Evolutionary conservation across 1,140 invertebrate species (phyloP), one percentile per base, ranked within the genome.

Genomic region (Microplitis demolitor): DNA sequence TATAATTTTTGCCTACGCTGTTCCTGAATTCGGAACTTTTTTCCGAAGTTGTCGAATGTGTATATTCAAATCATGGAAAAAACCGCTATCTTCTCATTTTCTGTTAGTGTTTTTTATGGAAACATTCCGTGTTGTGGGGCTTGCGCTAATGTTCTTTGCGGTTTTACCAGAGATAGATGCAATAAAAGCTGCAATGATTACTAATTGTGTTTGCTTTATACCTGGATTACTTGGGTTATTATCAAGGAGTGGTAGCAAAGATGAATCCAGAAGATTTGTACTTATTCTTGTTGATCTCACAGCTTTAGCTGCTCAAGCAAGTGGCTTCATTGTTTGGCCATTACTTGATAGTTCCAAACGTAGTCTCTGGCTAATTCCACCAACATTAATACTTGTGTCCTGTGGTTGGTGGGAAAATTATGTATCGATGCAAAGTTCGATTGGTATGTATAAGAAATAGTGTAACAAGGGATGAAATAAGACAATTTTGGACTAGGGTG

Each of bases 391-490:
- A 50, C 90, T 97, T 54, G 93, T 97, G 53, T 98, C 96, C 3
- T 91, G 96, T 35, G 94, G 95, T 33, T 98, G 96, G 95, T 98
- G 97, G 97, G 97, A 98, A 87, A 99, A 98, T 87, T 99, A 96
- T 81, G 95, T 97, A 0, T 94, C 94, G 34, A 90, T 91, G 74
- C 90, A 94, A 68, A 96, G 94, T 74, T 92, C 93, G 0, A 90
- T 96, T 71, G 90, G 93, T 90, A 84, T 85, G 76, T 71, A 31
- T 60, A 11, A 24, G 4, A 14, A 58, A 37, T n/a, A n/a, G n/a
- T n/a, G n/a, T n/a, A n/a, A n/a, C n/a, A n/a, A n/a, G n/a, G n/a
- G n/a, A n/a, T n/a, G n/a, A n/a, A n/a, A n/a, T n/a, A n/a, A n/a
- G n/a, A n/a, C n/a, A n/a, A n/a, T n/a, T n/a, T n/a, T n/a, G n/a